Evolutionary conservation across 2,888 invertebrate species (phyloP).

Genomic region (Agelastica alni): DNA sequence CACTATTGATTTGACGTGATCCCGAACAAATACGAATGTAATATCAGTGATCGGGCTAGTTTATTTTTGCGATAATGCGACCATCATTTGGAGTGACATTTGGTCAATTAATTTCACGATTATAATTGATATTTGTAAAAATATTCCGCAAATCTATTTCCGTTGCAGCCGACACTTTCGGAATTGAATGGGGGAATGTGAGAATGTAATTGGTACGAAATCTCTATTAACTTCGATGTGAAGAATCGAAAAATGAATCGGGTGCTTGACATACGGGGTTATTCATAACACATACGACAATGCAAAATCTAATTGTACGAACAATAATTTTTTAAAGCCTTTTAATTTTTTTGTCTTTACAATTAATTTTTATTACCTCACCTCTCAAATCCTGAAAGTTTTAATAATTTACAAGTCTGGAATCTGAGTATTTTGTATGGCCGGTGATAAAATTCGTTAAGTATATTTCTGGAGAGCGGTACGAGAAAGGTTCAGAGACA

Average conservation of each 20-base stretch:
- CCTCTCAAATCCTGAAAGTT: too few relatives aligned
- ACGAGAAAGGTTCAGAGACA: too few relatives aligned
- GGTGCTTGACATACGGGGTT: too few relatives aligned
- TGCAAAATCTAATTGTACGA: too few relatives aligned
- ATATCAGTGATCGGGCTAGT: constrained; percentile 20
- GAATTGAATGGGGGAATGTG: constrained; percentile 26
- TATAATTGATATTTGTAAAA: constrained; percentile 33
- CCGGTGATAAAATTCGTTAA: too few relatives aligned
- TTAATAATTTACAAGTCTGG: too few relatives aligned
- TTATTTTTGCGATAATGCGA: constrained; percentile 19
- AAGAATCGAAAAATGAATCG: constrained; percentile 16
- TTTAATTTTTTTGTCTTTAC: too few relatives aligned
- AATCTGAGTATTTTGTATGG: too few relatives aligned
- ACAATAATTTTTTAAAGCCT: too few relatives aligned
- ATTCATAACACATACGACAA: too few relatives aligned
- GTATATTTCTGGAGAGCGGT: too few relatives aligned
- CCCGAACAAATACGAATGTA: constrained; percentile 12
- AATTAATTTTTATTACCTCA: too few relatives aligned
- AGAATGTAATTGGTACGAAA: constrained; percentile 11
- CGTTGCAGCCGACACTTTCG: constrained; percentile 33
- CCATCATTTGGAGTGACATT: constrained; percentile 30
- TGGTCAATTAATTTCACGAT: constrained; percentile 32
- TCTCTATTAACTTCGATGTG: constrained; percentile 16
- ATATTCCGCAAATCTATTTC: constrained; percentile 39
- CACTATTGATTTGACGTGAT: constrained; percentile 17